phyloP scores from a whole-genome alignment of 2,888 invertebrate species.

The Odontomyia ornata region DNA sequence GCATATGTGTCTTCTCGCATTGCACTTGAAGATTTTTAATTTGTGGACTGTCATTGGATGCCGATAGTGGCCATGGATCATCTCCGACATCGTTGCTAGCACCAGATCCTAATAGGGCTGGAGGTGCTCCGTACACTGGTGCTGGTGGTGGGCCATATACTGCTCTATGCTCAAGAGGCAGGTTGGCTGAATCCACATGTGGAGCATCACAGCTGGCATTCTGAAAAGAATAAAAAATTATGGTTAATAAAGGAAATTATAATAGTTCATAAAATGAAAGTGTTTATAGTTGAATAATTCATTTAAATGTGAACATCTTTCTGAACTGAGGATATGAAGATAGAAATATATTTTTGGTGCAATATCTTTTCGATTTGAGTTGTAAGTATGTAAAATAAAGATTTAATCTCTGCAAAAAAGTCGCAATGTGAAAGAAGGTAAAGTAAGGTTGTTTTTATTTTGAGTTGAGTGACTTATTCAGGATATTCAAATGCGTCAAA shows the following conservation, averaged over 20 bases:
- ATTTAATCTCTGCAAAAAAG: too few species aligned
- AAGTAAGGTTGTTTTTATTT: too few species aligned
- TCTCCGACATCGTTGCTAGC: slow-evolving; percentile 69
- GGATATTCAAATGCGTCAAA: too few species aligned
- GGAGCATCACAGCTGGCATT: slow-evolving; percentile 81
- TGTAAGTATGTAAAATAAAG: too few species aligned
- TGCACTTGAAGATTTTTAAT: slow-evolving; percentile 94
- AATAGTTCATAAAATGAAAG: too few species aligned
- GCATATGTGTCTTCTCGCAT: slow-evolving; percentile 95
- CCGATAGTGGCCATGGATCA: slow-evolving; percentile 88
- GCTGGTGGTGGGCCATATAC: slow-evolving; percentile 76
- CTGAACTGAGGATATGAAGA: too few species aligned
- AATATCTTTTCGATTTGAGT: too few species aligned
- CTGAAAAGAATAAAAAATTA: slow-evolving; percentile 66
- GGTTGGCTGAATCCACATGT: slow-evolving; percentile 79
- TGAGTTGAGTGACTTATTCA: too few species aligned
- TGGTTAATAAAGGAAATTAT: background rate
- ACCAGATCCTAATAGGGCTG: slow-evolving; percentile 52
- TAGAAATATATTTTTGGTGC: too few species aligned
- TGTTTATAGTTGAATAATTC: too few species aligned
- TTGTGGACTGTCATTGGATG: slow-evolving; percentile 86
- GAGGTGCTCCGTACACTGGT: slow-evolving; percentile 64
- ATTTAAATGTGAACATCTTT: background rate
- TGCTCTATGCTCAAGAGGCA: slow-evolving; percentile 82
- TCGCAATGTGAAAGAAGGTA: too few species aligned